phyloP scores from a whole-genome alignment of 37 sponge, comb jelly and placozoan genomes.

The Beroe forskalii region DNA sequence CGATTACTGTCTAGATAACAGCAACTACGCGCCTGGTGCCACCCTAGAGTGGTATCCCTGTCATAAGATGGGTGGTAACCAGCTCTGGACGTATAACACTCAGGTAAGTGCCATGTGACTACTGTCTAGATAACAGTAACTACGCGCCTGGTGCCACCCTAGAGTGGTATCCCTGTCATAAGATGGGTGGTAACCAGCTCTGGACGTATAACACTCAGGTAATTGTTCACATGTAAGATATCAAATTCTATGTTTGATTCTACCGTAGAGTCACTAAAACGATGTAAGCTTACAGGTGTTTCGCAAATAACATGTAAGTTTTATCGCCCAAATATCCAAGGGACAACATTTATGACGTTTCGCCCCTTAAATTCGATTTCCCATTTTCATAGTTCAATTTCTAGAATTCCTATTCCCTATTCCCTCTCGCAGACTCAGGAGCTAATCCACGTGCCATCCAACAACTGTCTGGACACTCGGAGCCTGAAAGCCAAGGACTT shows the following conservation, averaged over 20 bases:
- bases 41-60: constrained; percentile 66
- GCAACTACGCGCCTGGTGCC: constrained; percentile 14
- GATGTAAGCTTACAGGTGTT: too few species aligned
- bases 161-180: constrained; percentile 68
- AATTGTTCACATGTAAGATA: too few species aligned
- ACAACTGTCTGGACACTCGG: constrained; percentile 18
- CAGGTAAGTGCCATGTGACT: constrained; percentile 57
- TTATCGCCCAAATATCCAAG: too few species aligned
- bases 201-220: constrained; percentile 65
- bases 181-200: constrained; percentile 73
- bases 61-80: constrained; percentile 74
- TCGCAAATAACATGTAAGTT: too few species aligned
- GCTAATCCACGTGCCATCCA: constrained; percentile 41
- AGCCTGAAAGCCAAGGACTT: constrained; percentile 60
- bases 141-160: constrained; percentile 29
- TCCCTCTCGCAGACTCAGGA: not conserved
- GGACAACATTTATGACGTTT: too few species aligned
- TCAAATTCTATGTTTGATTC: not conserved
- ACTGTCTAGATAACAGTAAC: constrained; percentile 68
- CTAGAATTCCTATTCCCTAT: too few species aligned
- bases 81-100: constrained; percentile 66
- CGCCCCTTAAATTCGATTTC: too few species aligned
- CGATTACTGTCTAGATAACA: constrained; percentile 69
- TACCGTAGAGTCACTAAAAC: too few species aligned
- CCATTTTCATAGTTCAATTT: too few species aligned